phyloP scores from a whole-genome alignment of 2,797 vertebrate species.

The Platalea minor region DNA sequence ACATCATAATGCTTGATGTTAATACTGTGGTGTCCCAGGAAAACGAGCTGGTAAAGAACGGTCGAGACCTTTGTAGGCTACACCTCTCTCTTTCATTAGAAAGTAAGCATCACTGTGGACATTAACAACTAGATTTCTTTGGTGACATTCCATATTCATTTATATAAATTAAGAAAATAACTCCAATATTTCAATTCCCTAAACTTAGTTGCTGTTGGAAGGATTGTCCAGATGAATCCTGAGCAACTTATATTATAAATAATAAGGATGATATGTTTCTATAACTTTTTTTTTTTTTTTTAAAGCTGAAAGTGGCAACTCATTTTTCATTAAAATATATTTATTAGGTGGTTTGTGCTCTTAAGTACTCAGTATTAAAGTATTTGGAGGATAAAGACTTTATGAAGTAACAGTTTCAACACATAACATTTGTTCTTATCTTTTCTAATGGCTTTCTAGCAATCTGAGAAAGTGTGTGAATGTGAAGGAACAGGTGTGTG shows the following conservation, averaged over 20 bases:
- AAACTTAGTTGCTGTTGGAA: neutral
- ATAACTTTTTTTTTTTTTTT: neutral
- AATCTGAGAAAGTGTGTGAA: neutral
- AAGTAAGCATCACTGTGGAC: fast-evolving
- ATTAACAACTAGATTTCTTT: neutral
- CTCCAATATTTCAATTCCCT: neutral
- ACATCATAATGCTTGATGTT: fast-evolving
- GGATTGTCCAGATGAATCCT: neutral
- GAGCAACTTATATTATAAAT: neutral
- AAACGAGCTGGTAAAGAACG: neutral
- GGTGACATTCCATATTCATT: neutral
- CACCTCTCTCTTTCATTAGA: neutral
- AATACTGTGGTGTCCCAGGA: neutral
- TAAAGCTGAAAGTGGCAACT: fast-evolving
- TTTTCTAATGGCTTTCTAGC: neutral
- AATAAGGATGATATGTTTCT: fast-evolving
- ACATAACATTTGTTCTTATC: neutral
- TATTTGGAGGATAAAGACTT: neutral
- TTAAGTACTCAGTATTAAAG: neutral
- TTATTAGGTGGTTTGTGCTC: neutral
- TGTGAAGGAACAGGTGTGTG: neutral
- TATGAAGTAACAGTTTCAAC: neutral
- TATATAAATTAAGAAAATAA: neutral
- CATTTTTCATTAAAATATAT: neutral
- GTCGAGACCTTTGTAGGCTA: neutral